Percentiles rank a stretch among this genome's conserved stretches.
Evolutionary conservation across 2,113 vertebrate species (phyloP).

Genomic region (Laterallus jamaicensis): DNA sequence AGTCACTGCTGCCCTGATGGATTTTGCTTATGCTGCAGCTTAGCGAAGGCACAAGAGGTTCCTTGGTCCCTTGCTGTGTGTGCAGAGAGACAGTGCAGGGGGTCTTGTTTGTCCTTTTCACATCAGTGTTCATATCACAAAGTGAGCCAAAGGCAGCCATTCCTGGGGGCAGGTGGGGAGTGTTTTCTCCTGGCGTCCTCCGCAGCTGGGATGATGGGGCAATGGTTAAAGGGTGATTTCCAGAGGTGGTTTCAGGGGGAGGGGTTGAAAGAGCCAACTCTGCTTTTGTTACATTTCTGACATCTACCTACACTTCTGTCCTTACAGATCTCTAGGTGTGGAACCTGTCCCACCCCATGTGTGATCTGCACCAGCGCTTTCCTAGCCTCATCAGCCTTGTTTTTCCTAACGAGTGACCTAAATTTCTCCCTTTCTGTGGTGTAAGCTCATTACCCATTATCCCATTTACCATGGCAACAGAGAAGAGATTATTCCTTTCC

Average conservation of each 20-base stretch:
- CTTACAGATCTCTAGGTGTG: background rate
- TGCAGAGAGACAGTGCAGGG: background rate
- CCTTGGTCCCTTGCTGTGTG: background rate
- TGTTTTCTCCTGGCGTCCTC: background rate
- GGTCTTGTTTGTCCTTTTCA: background rate
- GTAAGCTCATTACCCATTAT: constrained; percentile 53
- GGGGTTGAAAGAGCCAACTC: background rate
- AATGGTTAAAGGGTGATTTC: background rate
- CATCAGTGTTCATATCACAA: accelerated
- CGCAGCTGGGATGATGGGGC: background rate
- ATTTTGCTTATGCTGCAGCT: background rate
- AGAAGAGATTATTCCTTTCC: constrained; percentile 54
- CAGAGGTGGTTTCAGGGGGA: background rate
- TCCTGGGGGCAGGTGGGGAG: background rate
- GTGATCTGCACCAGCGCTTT: background rate
- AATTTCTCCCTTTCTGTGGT: constrained; percentile 27
- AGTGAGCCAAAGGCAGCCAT: background rate
- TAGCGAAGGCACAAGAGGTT: background rate
- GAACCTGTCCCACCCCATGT: background rate
- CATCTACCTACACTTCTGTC: background rate
- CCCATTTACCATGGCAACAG: constrained; percentile 51
- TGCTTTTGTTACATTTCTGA: background rate
- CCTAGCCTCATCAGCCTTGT: background rate
- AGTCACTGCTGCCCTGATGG: background rate
- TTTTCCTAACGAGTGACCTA: constrained; percentile 46